These are phyloP conservation scores for Neoniphon sammara DNA, from an alignment of 2,797 vertebrate species.

Conservation along the genomic window DNA sequence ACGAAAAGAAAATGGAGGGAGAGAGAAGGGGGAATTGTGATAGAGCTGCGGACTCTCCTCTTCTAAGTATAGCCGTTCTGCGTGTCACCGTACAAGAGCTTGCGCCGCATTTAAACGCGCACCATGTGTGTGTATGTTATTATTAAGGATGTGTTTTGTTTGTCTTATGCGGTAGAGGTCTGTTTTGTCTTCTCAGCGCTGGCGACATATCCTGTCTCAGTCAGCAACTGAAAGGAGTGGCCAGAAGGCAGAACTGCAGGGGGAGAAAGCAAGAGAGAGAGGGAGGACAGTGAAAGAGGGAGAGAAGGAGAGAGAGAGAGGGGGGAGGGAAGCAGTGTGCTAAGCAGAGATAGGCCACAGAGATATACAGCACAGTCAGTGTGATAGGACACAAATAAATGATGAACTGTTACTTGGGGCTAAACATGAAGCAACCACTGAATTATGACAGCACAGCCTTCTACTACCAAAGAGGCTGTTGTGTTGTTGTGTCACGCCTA, in stretches of 20 bases:
- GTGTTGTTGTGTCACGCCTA: conserved; percentile 25
- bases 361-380: conserved; percentile 55
- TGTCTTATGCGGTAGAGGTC: conserved; percentile 67
- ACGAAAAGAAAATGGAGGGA: conserved; percentile 34
- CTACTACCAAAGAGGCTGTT: conserved; percentile 13
- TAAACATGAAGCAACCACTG: conserved; percentile 39
- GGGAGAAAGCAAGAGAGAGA: conserved; percentile 34
- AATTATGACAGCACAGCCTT: conserved; percentile 42
- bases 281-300: conserved; percentile 53
- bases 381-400: conserved; percentile 68
- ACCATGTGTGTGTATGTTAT: conserved; percentile 58
- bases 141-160: conserved; percentile 70
- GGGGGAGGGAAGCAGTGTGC: conserved; percentile 50
- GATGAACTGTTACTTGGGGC: conserved; percentile 58
- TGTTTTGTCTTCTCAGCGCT: conserved; percentile 72
- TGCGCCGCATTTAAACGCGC: conserved; percentile 44
- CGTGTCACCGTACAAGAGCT: conserved; percentile 9
- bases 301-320: conserved; percentile 28
- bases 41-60: not conserved
- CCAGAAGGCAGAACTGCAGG: conserved; percentile 79
- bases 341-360: conserved; percentile 57
- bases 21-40: conserved; percentile 19
- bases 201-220: conserved; percentile 73
- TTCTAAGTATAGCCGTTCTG: conserved; percentile 20
- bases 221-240: conserved; percentile 75